phyloP scores from a whole-genome alignment of 2,797 vertebrate genomes.

The Nannoperca obscura region DNA sequence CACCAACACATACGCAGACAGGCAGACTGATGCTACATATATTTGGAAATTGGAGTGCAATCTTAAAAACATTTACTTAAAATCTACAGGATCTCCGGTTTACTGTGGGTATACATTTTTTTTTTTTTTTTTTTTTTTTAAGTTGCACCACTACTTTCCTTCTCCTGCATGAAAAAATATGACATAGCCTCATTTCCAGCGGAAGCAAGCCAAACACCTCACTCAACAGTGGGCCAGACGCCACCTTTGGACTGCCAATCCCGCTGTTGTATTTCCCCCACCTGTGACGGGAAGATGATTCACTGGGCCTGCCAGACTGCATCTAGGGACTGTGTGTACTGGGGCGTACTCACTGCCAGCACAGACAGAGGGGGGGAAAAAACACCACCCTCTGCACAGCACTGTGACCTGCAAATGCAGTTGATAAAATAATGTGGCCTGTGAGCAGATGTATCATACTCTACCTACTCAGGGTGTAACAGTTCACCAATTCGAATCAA shows the following conservation, averaged over 20 bases:
- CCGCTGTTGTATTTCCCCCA: constrained; percentile 77
- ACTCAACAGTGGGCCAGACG: constrained; percentile 71
- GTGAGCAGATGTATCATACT: constrained; percentile 72
- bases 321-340: constrained; percentile 74
- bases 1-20: neutral
- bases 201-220: constrained; percentile 71
- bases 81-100: neutral
- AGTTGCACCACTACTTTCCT: constrained; percentile 33
- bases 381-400: constrained; percentile 50
- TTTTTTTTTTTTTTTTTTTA: constrained; percentile 13
- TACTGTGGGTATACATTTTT: neutral
- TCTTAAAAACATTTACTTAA: constrained; percentile 3
- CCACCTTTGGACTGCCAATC: constrained; percentile 81
- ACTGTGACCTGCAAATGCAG: constrained; percentile 71
- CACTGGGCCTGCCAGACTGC: constrained; percentile 79
- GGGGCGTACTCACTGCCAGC: constrained; percentile 70
- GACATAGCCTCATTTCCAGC: constrained; percentile 65
- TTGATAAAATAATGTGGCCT: constrained; percentile 73
- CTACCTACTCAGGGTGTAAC: constrained; percentile 54
- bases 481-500: constrained; percentile 73
- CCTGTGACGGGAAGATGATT: constrained; percentile 82
- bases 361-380: constrained; percentile 30
- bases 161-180: constrained; percentile 33
- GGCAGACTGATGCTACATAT: neutral
- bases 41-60: neutral